Base-by-base conservation (phyloP, 1,140 invertebrate species). In the Augochlora pura region DNA sequence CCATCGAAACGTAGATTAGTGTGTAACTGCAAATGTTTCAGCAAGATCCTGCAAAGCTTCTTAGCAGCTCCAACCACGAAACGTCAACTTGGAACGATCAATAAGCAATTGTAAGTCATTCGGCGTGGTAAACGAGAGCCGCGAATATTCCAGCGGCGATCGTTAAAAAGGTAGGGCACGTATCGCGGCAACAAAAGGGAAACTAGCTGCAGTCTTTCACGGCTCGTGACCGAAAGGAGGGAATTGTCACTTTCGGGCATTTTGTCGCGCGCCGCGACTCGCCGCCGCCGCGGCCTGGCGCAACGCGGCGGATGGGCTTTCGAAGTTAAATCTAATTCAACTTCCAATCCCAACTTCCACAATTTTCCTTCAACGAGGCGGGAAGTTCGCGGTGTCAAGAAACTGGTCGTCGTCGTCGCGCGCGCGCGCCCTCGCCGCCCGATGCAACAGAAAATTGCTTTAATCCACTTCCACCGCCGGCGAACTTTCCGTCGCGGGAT, bases 301-400 rank as follows among this genome's bases (percentile, higher is more conserved):
- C 42, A 46, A 46, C 42, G 42, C 9, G 42, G 9, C 2, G 64
- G 65, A 49, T 21, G 39, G 54, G 62, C 65, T 77, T 68, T 62
- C 65, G 2, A 77, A 77, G 65, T 77, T 77, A 62, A 77, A 77
- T 77, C 65, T 77, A 77, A 77, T 77, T 77, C 74, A 77, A 77
- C 74, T 77, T 69, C 54, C 65, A 77, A 77, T 77, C 27, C 42
- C 39, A 49, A 77, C 65, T 77, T 77, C 65, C 74, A 49, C 74
- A 60, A 76, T 69, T 69, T 69, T 62, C 66, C 39, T 42, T 27
- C 63, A n/a, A 77, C 74, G 54, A 59, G 65, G 38, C 42, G 64
- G 25, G 39, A 69, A 69, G 54, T 69, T 77, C 25, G 23, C 52
- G 63, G 63, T 49, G 73, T 76, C 73, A 18, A 32, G 32, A 21